Evolutionary conservation across 2,113 vertebrate species (phyloP).

Genomic region (Antennarius striatus): DNA sequence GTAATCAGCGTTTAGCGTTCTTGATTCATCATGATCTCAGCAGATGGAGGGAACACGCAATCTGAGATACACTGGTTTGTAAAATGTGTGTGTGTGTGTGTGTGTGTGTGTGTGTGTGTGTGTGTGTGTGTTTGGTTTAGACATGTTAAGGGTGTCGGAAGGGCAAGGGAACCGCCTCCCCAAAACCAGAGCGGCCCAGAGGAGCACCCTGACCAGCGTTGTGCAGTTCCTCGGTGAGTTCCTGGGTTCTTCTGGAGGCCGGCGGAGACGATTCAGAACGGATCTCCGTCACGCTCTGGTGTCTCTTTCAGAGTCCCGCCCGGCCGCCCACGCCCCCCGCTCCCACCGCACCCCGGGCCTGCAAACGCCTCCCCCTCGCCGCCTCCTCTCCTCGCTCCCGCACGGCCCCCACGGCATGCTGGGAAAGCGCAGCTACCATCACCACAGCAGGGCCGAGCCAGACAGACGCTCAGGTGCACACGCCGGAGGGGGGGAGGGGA

Average conservation of each 20-base stretch:
- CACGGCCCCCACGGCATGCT: slow-evolving; percentile 92
- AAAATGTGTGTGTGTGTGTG: slow-evolving; percentile 19
- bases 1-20: neutral
- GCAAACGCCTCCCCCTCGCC: slow-evolving; percentile 87
- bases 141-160: slow-evolving; percentile 91
- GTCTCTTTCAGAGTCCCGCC: slow-evolving; percentile 88
- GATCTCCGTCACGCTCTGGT: slow-evolving; percentile 44
- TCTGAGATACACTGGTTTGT: slow-evolving; percentile 38
- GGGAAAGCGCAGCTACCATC: slow-evolving; percentile 95
- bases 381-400: slow-evolving; percentile 87
- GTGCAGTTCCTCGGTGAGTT: slow-evolving; percentile 92
- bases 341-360: slow-evolving; percentile 88
- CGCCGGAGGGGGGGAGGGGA: neutral
- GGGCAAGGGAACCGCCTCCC: slow-evolving; percentile 87
- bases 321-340: slow-evolving; percentile 82
- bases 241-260: neutral
- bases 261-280: slow-evolving; percentile 26
- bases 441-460: slow-evolving; percentile 90
- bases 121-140: slow-evolving; percentile 81
- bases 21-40: neutral
- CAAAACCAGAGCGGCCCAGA: slow-evolving; percentile 87
- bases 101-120: neutral
- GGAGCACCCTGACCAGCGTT: slow-evolving; percentile 92
- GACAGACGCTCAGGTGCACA: slow-evolving; percentile 74
- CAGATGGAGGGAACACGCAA: neutral